Base-by-base conservation (phyloP, 35 echinoderm and acorn worm species). In the Strongylocentrotus purpuratus region DNA sequence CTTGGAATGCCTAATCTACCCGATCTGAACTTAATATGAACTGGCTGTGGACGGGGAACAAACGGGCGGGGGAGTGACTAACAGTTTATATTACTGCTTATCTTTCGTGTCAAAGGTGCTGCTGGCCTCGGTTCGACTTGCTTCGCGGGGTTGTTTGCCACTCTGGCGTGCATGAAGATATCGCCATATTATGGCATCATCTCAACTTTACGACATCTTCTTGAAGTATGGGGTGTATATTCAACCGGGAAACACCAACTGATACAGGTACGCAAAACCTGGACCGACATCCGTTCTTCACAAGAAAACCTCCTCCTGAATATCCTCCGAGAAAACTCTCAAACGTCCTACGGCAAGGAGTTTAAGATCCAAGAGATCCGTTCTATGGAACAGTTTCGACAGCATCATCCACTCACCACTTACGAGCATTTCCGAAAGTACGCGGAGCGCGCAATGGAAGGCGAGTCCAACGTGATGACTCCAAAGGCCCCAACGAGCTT, bases 401-500 rank as follows among this genome's bases (percentile, higher is more conserved):
- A 52, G 48, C 71, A 85, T 10, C 96, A 97, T 88, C 90, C 85
- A 20, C 18, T 97, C 8, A 95, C 94, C 14, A 78, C 45, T 10
- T 97, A 97, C 94, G 90, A 93, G 12, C 96, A 97, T 93, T 97
- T 94, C 71, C 90, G 92, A 35, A 13, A 58, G 12, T 97, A 95
- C 22, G 78, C 94, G 5, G 91, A 95, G 5, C 87, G 91, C 25
- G 95, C 92, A 15, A 47, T 46, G 22, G 60, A 97, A 31, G 96
- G 96, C 31, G 96, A 97, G 41, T 33, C 7, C 31, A 94, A 97
- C 46, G 94, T 97, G 28, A 95, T 97, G 85, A 95, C 94, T 2
- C 85, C 58, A 45, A 90, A 95, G 6, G 33, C 85, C 15, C 90
- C 94, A 31, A 85, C 47, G 31, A 97, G 88, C 22, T 86, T 97